Evolutionary conservation across 2,797 vertebrate species (phyloP).

Genomic region (Muscicapa striata): DNA sequence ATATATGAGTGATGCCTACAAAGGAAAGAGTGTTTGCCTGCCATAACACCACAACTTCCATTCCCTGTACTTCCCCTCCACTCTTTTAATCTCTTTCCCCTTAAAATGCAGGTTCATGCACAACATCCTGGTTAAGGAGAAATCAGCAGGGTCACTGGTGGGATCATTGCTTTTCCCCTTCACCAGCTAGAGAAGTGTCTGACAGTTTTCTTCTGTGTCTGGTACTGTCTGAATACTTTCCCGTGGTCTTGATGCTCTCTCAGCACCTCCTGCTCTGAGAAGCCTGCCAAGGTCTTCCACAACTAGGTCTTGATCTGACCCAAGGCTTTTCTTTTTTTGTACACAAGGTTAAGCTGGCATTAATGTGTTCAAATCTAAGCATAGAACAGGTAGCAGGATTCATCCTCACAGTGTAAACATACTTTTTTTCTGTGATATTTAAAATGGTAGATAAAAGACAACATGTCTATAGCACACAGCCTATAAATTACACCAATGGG

Average conservation of each 20-base stretch:
- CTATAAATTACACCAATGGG: not conserved
- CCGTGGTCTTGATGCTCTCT: not conserved
- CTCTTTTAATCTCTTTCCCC: not conserved
- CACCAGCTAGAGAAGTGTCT: not conserved
- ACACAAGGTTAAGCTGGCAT: not conserved
- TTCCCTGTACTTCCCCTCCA: not conserved
- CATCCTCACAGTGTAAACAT: not conserved
- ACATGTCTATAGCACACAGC: not conserved
- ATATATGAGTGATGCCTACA: not conserved
- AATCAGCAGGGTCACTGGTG: fast-evolving
- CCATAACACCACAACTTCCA: fast-evolving
- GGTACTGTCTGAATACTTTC: too few species aligned
- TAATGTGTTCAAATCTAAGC: not conserved
- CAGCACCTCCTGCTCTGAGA: not conserved
- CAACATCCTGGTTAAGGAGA: not conserved
- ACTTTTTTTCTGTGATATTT: not conserved
- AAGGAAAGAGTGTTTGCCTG: not conserved
- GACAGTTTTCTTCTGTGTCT: fast-evolving
- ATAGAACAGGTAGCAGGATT: not conserved
- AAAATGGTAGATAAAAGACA: not conserved
- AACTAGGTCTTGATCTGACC: not conserved
- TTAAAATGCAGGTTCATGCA: not conserved
- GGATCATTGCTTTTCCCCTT: fast-evolving
- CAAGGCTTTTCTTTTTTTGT: not conserved
- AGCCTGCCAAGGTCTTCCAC: not conserved